Base-by-base conservation (phyloP, 2,113 vertebrate species). In the Seriola aureovittata region DNA sequence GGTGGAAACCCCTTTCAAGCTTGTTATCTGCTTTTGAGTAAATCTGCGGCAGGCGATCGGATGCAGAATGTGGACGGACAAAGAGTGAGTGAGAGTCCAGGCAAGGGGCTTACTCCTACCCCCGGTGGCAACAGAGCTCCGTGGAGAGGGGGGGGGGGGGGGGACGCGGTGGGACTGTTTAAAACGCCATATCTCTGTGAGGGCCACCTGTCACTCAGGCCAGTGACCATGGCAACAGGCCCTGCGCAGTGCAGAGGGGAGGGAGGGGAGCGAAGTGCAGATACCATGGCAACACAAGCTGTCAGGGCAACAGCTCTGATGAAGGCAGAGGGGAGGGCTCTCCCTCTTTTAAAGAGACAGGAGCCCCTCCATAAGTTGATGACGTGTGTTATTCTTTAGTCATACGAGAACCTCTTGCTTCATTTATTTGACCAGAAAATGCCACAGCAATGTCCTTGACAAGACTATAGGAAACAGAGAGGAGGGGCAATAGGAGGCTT, bases 231-330 rank as follows among this genome's bases (percentile, higher is more conserved):
- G 84, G 93, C 81, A 93, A 94, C 91, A 76, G 82, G 87, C 89
- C 90, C 88, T 91, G 92, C 90, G 84, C 90, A 93, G 86, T 92
- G 92, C 91, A 90, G 92, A 74, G 67, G 68, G 86, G 71, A 88
- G 69, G 69, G 82, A 80, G 77, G 86, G 80, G 70, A 36, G 78
- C 6, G 48, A 81, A 81, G 88, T 79, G 80, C 88, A 91, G 89
- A 88, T 77, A 80, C 94, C 93, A 95, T 95, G 90, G 94, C 89
- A 95, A 96, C 93, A 88, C 85, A 93, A 92, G 93, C 90, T 89
- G 91, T 91, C 79, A 92, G 79, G 57, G 91, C 89, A 90, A 91
- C 88, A 82, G 86, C 78, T 80, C 80, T 68, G 83, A 85, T 86
- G 84, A 69, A 82, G 82, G 77, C 66, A 58, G 65, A 58, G 81